phyloP scores from a whole-genome alignment of 2,113 vertebrate species.

The Gobiocypris rarus region DNA sequence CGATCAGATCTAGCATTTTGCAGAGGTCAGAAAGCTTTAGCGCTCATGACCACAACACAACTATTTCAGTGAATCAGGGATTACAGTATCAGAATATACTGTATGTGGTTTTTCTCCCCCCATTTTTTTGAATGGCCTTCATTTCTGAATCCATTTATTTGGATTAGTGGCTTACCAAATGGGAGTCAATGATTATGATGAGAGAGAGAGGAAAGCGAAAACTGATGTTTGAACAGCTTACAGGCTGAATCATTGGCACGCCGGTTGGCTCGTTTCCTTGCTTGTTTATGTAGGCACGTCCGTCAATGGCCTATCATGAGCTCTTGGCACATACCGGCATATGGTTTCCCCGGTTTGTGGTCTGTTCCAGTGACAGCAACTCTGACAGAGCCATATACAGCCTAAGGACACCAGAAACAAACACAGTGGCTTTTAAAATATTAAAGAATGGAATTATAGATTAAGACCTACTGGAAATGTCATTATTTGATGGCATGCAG shows the following conservation, averaged over 20 bases:
- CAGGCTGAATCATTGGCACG: slow-evolving; percentile 66
- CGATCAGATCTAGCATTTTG: background rate
- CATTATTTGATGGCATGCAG: slow-evolving; percentile 2
- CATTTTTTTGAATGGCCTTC: slow-evolving; percentile 72
- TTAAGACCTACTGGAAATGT: slow-evolving; percentile 25
- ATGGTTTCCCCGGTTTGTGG: slow-evolving; percentile 73
- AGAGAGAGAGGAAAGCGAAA: slow-evolving; percentile 40
- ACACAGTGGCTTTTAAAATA: slow-evolving; percentile 34
- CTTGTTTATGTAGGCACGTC: slow-evolving; percentile 69
- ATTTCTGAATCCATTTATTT: slow-evolving; percentile 78
- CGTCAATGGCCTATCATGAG: slow-evolving; percentile 70
- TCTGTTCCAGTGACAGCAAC: slow-evolving; percentile 57
- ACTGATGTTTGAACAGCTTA: slow-evolving; percentile 68
- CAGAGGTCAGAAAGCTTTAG: slow-evolving; percentile 25
- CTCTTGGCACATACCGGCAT: slow-evolving; percentile 71
- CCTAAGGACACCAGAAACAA: slow-evolving; percentile 12
- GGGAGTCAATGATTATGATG: slow-evolving; percentile 77
- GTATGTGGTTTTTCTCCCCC: slow-evolving; percentile 26
- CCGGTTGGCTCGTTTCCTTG: slow-evolving; percentile 66
- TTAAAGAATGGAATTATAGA: slow-evolving; percentile 24
- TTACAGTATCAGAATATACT: slow-evolving; percentile 19
- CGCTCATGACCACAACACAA: slow-evolving; percentile 60
- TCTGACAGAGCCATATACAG: background rate
- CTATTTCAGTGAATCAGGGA: slow-evolving; percentile 58
- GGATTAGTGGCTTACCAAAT: slow-evolving; percentile 80